Evolutionary conservation across 1,140 invertebrate species (phyloP).

Genomic region (Lepidurus packardi): DNA sequence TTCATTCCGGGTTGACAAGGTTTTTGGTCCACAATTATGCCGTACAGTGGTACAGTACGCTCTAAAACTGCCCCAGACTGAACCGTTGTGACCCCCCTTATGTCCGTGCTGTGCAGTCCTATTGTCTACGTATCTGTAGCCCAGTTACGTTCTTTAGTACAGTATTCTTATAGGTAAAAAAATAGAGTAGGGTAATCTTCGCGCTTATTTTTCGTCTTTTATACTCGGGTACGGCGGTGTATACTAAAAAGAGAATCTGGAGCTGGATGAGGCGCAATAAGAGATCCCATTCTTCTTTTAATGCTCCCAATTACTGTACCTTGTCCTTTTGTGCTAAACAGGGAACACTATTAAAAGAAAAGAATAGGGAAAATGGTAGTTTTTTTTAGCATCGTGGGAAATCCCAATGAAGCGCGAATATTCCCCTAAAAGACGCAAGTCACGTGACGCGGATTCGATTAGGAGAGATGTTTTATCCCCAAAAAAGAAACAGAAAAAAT

Average conservation of each 20-base stretch:
- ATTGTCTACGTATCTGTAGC: background rate
- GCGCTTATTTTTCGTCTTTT: background rate
- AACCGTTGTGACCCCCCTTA: conserved; percentile 3
- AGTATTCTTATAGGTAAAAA: background rate
- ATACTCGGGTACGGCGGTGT: background rate
- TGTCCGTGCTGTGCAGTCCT: background rate
- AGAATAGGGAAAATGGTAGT: background rate
- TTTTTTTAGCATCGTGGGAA: conserved; percentile 16
- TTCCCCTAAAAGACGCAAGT: background rate
- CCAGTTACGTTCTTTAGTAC: background rate
- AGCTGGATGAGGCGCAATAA: background rate
- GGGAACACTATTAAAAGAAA: background rate
- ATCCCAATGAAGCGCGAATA: background rate
- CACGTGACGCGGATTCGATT: background rate
- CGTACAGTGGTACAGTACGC: background rate
- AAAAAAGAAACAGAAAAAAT: background rate
- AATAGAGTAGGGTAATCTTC: background rate
- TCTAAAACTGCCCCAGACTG: background rate
- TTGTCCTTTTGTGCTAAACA: background rate
- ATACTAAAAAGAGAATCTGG: background rate
- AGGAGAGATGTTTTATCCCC: background rate
- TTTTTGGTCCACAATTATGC: background rate
- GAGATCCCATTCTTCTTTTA: background rate
- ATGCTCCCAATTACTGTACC: background rate
- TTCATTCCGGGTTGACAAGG: conserved; percentile 1